Base-by-base conservation (phyloP, 2,113 vertebrate species). In the Calyptomena viridis region DNA sequence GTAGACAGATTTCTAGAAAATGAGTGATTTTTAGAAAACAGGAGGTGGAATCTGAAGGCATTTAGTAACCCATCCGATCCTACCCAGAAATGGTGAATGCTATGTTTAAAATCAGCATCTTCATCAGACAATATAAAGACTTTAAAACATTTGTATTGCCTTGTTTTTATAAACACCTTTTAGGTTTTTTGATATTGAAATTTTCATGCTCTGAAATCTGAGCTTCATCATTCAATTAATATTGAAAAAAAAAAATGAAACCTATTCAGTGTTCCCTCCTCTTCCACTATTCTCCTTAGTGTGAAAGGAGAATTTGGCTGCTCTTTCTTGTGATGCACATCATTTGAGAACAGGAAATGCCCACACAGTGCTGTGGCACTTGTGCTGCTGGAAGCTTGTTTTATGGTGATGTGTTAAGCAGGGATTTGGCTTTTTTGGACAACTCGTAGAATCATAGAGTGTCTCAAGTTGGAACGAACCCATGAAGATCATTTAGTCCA, bases 361-460 rank as follows among this genome's bases (percentile, higher is more conserved):
- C 4, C 6, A 44, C 11, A 12, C 0, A 1, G 39, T 1, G 1
- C 30, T 27, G 18, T 5, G 11, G 15, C 59, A 20, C 27, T 49
- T n/a, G 13, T 66, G 40, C 21, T 67, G 18, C 28, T 56, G 33
- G 19, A 77, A 84, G 16, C 14, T 40, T 27, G 11, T 14, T 66
- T 46, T 60, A 40, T 14, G 9, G 28, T 55, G 21, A 18, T 8
- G 8, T 24, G 27, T 13, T 37, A 66, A 75, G 31, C 0, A 2
- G 13, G 44, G 9, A 40, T 50, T 12, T 46, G 21, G 21, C 9
- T 53, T 69, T 68, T 87, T 59, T 19, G 13, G 16, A 18, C 46
- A 47, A 47, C 46, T 21, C 5, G 22, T 47, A 46, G 25, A 33
- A 28, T 60, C 44, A 28, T 37, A 33, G n/a, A 47, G 19, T 18